phyloP scores from a whole-genome alignment of 30 jellyfish, hydroid and myxozoan genomes.

The Hydractinia echinata region DNA sequence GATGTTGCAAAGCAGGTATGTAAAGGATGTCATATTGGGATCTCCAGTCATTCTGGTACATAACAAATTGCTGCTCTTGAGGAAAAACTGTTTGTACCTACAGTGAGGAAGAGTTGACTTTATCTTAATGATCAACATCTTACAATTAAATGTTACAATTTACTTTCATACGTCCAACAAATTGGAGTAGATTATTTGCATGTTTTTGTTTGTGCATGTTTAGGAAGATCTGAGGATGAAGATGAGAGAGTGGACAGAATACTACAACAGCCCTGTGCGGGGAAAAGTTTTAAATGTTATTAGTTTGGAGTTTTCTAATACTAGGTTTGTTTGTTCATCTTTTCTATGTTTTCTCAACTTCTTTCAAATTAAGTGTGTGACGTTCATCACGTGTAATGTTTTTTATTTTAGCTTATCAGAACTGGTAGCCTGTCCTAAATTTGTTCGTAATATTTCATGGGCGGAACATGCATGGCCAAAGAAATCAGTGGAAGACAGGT shows the following conservation, averaged over 20 bases:
- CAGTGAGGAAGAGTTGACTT: not conserved
- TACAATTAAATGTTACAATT: too few relatives aligned
- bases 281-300: slow-evolving; percentile 91
- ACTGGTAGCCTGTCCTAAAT: slow-evolving; percentile 72
- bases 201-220: slow-evolving; percentile 11
- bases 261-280: slow-evolving; percentile 86
- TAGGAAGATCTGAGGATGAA: slow-evolving; percentile 91
- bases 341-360: not conserved
- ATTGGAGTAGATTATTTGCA: not conserved
- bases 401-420: slow-evolving; percentile 42
- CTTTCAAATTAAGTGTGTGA: not conserved
- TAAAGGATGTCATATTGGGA: too few relatives aligned
- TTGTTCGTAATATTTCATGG: slow-evolving; percentile 89
- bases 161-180: not conserved
- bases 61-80: too few relatives aligned
- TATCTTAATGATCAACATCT: not conserved
- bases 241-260: slow-evolving; percentile 98
- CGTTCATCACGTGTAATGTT: not conserved
- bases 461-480: slow-evolving; percentile 95
- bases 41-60: too few relatives aligned
- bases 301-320: slow-evolving; percentile 83
- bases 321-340: slow-evolving; percentile 30
- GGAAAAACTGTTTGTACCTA: too few relatives aligned
- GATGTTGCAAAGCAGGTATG: slow-evolving; percentile 93
- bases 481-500: slow-evolving; percentile 54